Percentiles rank a stretch among this genome's conserved stretches.
These are phyloP conservation scores for Drosophila melanocephala DNA, from an alignment of 2,888 invertebrate species.

Conservation along the genomic window DNA sequence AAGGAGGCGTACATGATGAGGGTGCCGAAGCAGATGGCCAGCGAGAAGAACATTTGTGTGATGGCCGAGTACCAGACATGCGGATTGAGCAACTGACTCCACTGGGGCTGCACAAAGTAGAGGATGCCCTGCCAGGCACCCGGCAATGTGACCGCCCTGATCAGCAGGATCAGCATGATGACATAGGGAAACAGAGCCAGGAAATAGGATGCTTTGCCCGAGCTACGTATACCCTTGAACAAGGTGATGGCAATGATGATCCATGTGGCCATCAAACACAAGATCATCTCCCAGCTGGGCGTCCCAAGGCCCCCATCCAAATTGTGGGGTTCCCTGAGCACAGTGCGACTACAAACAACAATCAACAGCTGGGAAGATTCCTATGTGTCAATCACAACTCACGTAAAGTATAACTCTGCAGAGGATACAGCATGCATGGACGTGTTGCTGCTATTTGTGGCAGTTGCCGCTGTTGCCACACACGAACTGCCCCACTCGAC, in stretches of 20 bases:
- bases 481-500: slow-evolving; percentile 86
- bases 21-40: slow-evolving; percentile 88
- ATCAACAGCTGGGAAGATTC: not conserved
- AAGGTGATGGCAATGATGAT: slow-evolving; percentile 86
- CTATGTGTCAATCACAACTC: slow-evolving; percentile 34
- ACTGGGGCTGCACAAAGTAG: slow-evolving; percentile 89
- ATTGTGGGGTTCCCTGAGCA: slow-evolving; percentile 86
- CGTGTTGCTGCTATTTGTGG: slow-evolving; percentile 44
- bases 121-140: slow-evolving; percentile 88
- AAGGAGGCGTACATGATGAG: slow-evolving; percentile 88
- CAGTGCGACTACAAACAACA: slow-evolving; percentile 83
- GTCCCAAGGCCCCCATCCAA: slow-evolving; percentile 86
- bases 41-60: slow-evolving; percentile 88
- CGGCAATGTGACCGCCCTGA: slow-evolving; percentile 87
- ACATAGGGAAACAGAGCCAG: slow-evolving; percentile 90
- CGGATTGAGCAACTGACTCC: slow-evolving; percentile 86
- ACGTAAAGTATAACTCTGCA: slow-evolving; percentile 85
- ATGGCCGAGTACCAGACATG: slow-evolving; percentile 89
- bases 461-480: slow-evolving; percentile 75
- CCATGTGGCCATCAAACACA: slow-evolving; percentile 87
- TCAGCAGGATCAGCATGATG: slow-evolving; percentile 87
- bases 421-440: slow-evolving; percentile 74
- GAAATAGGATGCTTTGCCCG: slow-evolving; percentile 89
- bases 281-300: slow-evolving; percentile 87
- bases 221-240: slow-evolving; percentile 87